Conservation (phyloP, 2,888 invertebrate species). For the Lumbricus terrestris region DNA sequence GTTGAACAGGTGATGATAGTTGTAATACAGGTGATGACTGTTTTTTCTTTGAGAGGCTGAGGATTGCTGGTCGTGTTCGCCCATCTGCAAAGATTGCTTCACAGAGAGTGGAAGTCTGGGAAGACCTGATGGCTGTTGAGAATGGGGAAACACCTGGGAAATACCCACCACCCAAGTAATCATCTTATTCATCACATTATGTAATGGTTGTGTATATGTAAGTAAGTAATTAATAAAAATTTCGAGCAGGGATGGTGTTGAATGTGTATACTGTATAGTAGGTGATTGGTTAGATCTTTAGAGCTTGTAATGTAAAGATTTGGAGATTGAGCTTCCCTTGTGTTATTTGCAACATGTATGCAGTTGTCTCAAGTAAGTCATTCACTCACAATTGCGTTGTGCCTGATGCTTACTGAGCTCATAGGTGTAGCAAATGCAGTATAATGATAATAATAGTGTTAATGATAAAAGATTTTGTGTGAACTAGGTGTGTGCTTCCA, state of each 20-base stretch:
- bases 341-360: too few species aligned
- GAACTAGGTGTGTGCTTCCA: too few species aligned
- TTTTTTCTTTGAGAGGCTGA: background rate
- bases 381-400: too few species aligned
- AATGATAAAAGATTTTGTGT: too few species aligned
- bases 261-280: too few species aligned
- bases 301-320: too few species aligned
- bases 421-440: too few species aligned
- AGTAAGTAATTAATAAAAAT: background rate
- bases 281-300: too few species aligned
- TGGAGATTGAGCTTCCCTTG: too few species aligned
- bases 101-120: background rate
- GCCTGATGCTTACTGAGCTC: too few species aligned
- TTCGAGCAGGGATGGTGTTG: background rate
- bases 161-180: background rate
- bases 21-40: background rate
- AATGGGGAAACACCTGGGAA: background rate
- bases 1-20: background rate
- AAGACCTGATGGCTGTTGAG: background rate
- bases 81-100: background rate
- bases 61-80: background rate
- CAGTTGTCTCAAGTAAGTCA: too few species aligned
- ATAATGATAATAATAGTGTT: too few species aligned
- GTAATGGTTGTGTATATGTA: background rate
- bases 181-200: background rate